Base-by-base conservation (phyloP, 92 coral and sea anemone genomes). In the Porites rus region DNA sequence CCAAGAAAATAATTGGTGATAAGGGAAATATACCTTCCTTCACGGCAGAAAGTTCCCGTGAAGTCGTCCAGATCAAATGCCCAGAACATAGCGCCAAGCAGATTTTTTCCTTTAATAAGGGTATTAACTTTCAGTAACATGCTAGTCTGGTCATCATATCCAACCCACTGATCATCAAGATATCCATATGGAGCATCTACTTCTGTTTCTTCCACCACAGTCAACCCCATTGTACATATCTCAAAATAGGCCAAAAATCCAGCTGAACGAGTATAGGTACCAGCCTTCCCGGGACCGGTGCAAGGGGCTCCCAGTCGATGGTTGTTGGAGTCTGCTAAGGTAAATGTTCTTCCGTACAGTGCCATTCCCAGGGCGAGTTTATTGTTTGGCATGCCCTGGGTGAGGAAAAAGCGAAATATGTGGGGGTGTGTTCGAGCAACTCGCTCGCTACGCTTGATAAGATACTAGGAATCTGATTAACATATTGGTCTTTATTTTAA, bases 301-400 rank as follows among this genome's bases (percentile, higher is more conserved):
- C 83, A 75, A 5, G 92, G 92, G 0, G 96, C 96, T 7, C 92
- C 92, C 24, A 93, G 87, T 4, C 89, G 87, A 10, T 82, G 73
- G 67, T 87, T 80, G 22, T 56, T 66, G 1, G 94, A 69, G 31
- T 86, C 52, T 2, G 74, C 51, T 0, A 93, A 90, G 16, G 66
- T 69, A 80, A 90, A 93, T 2, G 92, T 69, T 3, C 94, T 80
- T 24, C 96, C 96, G 82, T 93, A 93, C 61, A 82, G 83, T 46
- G 84, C 94, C 96, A 90, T 87, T 0, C 96, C 96, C 21, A 93
- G 80, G 22, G 96, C 96, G 51, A 93, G 83, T 80, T 93, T 91
- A 62, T 69, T 67, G 67, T 89, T 75, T 6, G 94, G 96, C 90
- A 87, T 87, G 51, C 91, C 73, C 74, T 89, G 31, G 31, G 31